Conservation (phyloP, 1,140 invertebrate species). For the Gonatopus flavifemur region DNA sequence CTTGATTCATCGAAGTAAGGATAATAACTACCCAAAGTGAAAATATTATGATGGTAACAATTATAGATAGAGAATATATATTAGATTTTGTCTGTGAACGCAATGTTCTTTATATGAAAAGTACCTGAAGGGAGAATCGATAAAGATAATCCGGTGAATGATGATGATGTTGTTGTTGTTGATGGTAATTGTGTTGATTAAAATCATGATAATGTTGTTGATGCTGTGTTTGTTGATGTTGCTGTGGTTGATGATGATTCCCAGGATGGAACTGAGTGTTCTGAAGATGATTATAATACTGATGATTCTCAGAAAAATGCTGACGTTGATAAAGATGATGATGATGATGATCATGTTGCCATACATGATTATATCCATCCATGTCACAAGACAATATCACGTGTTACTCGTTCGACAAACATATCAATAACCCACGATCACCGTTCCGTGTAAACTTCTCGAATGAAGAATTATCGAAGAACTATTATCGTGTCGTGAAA, state of each 20-base stretch:
- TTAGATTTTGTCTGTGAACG: background rate
- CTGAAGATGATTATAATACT: conserved; percentile 6
- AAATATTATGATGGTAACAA: too few species aligned
- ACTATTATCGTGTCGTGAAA: conserved; percentile 10
- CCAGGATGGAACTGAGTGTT: conserved; percentile 12
- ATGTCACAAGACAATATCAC: conserved; percentile 44
- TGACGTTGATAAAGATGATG: conserved; percentile 37
- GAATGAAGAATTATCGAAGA: conserved; percentile 9
- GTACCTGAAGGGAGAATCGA: conserved; percentile 55
- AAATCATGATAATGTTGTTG: conserved; percentile 38
- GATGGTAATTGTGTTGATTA: conserved; percentile 34
- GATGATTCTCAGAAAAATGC: too few species aligned
- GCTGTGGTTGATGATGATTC: conserved; percentile 24
- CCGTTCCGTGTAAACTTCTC: conserved; percentile 15
- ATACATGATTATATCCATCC: conserved; percentile 54
- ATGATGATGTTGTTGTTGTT: conserved; percentile 47
- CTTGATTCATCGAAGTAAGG: too few species aligned
- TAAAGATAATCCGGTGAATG: conserved; percentile 55
- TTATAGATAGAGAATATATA: background rate
- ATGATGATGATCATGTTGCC: conserved; percentile 51
- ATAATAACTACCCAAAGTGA: too few species aligned
- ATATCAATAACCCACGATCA: conserved; percentile 37
- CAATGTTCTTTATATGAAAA: background rate
- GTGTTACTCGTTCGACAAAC: conserved; percentile 26
- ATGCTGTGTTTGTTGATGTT: conserved; percentile 30